phyloP scores from a whole-genome alignment of 2,888 invertebrate species.

The Tetragnatha montana region DNA sequence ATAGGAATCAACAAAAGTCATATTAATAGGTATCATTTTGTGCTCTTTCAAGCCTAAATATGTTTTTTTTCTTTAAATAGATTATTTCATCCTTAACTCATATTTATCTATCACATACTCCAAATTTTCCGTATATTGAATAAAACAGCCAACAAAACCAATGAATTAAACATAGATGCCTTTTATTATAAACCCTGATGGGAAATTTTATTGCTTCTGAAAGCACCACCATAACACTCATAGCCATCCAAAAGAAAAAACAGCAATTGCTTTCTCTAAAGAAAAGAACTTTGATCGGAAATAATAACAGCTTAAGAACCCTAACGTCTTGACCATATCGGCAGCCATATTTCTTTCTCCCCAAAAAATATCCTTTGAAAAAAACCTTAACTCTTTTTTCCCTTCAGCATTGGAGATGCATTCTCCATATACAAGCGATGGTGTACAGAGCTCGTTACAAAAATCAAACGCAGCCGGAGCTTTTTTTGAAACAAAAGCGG shows the following conservation, averaged over 20 bases:
- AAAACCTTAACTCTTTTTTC: background rate
- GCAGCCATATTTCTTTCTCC: background rate
- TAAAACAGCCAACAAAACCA: too few species aligned
- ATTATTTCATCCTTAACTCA: too few species aligned
- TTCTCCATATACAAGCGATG: slow-evolving; percentile 7
- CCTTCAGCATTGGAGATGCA: background rate
- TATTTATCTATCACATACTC: too few species aligned
- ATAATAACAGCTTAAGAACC: background rate
- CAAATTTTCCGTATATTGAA: too few species aligned
- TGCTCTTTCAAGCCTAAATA: too few species aligned
- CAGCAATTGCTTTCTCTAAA: background rate
- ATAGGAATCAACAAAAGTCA: too few species aligned
- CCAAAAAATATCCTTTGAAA: background rate
- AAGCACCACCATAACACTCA: too few species aligned
- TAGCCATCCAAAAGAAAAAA: background rate
- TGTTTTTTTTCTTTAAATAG: too few species aligned
- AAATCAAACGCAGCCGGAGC: slow-evolving; percentile 19
- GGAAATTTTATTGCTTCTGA: too few species aligned
- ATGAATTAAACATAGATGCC: too few species aligned
- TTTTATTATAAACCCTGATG: too few species aligned
- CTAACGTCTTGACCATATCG: background rate
- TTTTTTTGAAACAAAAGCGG: slow-evolving; percentile 11
- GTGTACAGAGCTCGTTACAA: slow-evolving; percentile 31
- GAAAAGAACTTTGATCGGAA: background rate
- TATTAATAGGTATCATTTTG: too few species aligned